Evolutionary conservation across 2,888 invertebrate species (phyloP).

Genomic region (Archips xylosteana): DNA sequence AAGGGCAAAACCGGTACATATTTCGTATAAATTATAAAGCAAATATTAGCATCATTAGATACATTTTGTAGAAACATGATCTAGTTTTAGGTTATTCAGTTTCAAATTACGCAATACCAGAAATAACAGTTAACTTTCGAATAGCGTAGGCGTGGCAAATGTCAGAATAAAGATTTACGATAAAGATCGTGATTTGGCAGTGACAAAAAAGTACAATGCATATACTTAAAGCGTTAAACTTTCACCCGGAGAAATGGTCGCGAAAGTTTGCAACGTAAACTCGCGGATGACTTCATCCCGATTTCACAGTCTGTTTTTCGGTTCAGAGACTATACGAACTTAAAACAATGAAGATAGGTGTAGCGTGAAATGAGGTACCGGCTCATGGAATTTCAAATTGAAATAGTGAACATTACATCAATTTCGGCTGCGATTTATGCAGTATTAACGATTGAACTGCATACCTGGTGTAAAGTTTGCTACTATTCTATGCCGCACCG

Average conservation of each 20-base stretch:
- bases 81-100: constrained; percentile 4
- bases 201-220: constrained; percentile 79
- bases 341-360: constrained; percentile 28
- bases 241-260: constrained; percentile 76
- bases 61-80: constrained; percentile 3
- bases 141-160: constrained; percentile 69
- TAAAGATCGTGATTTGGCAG: constrained; percentile 73
- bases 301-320: constrained; percentile 52
- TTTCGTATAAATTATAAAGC: neutral
- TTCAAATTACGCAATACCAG: constrained; percentile 58
- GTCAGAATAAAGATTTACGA: constrained; percentile 73
- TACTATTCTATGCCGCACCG: too few relatives aligned
- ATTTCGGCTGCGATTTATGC: neutral
- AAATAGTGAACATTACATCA: neutral
- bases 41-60: neutral
- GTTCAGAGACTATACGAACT: constrained; percentile 28
- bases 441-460: too few relatives aligned
- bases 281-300: constrained; percentile 66
- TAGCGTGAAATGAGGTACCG: constrained; percentile 17
- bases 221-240: constrained; percentile 63
- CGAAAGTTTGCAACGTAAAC: constrained; percentile 64
- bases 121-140: constrained; percentile 62
- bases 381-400: neutral
- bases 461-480: too few relatives aligned
- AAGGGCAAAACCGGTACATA: neutral